Evolutionary conservation across 2,797 vertebrate genomes (phyloP).

Genomic region (Micromesistius poutassou): DNA sequence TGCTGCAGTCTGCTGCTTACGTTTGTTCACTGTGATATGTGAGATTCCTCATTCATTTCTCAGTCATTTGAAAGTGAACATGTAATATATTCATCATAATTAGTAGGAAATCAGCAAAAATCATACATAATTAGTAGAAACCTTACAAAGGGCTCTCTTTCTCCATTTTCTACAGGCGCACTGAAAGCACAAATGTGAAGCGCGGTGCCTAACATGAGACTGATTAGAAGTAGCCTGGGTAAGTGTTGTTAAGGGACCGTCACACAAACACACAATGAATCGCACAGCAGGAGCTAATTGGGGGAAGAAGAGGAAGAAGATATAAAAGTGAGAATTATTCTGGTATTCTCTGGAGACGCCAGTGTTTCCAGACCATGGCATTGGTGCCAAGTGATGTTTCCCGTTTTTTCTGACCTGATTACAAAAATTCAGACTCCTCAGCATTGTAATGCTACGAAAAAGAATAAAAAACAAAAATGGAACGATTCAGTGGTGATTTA

Average conservation of each 20-base stretch:
- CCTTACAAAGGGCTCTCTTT: constrained; percentile 1
- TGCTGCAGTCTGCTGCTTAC: background rate
- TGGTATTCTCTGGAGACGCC: constrained; percentile 63
- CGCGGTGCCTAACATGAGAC: constrained; percentile 22
- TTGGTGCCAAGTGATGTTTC: constrained; percentile 51
- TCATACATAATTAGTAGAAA: background rate
- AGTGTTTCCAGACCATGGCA: constrained; percentile 58
- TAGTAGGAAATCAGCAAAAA: constrained; percentile 1
- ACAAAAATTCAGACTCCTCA: constrained; percentile 53
- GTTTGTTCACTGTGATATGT: background rate
- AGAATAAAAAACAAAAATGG: constrained; percentile 40
- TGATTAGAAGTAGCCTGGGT: constrained; percentile 62
- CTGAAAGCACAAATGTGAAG: too few species aligned
- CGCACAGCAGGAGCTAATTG: constrained; percentile 75
- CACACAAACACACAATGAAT: constrained; percentile 70
- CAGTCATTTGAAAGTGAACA: background rate
- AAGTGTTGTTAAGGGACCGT: constrained; percentile 70
- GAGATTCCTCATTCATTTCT: background rate
- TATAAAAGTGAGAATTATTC: constrained; percentile 14
- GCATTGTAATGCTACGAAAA: constrained; percentile 57
- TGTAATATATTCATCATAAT: background rate
- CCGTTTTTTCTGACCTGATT: constrained; percentile 45
- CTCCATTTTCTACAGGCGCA: too few species aligned
- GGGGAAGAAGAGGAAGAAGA: constrained; percentile 35
- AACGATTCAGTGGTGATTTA: constrained; percentile 20